These are phyloP conservation scores for Colletes collaris DNA, from an alignment of 2,888 invertebrate genomes.

Conservation along the genomic window DNA sequence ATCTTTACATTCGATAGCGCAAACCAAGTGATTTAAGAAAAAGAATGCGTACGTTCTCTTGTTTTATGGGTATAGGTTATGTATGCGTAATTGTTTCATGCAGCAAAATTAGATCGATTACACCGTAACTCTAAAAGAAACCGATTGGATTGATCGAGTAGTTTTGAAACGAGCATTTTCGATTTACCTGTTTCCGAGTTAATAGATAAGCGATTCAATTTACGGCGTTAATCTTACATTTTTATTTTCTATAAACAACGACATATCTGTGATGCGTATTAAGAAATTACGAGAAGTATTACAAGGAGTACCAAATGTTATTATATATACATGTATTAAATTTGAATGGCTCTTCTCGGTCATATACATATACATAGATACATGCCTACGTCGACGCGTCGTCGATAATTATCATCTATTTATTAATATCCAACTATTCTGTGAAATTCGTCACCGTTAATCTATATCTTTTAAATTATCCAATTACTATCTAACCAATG, in stretches of 20 bases:
- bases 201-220: not conserved
- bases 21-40: not conserved
- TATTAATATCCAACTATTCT: conserved; percentile 31
- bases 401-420: conserved; percentile 39
- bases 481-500: conserved; percentile 21
- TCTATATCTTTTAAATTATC: conserved; percentile 8
- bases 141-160: not conserved
- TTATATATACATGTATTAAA: conserved; percentile 33
- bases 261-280: conserved; percentile 77
- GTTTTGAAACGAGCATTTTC: not conserved
- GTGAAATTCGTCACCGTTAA: conserved; percentile 38
- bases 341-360: conserved; percentile 36
- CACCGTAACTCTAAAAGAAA: not conserved
- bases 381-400: conserved; percentile 39
- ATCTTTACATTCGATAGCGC: conserved; percentile 18
- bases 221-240: conserved; percentile 5
- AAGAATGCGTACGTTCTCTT: not conserved
- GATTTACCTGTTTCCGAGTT: not conserved
- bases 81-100: not conserved
- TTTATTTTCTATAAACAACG: conserved; percentile 72
- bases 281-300: conserved; percentile 67
- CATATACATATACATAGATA: conserved; percentile 31
- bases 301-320: conserved; percentile 56
- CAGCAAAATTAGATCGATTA: not conserved
- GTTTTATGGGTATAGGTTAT: not conserved